These are phyloP conservation scores for Stomatorhinus ivindoensis DNA, from an alignment of 2,113 vertebrate species.

Conservation along the genomic window DNA sequence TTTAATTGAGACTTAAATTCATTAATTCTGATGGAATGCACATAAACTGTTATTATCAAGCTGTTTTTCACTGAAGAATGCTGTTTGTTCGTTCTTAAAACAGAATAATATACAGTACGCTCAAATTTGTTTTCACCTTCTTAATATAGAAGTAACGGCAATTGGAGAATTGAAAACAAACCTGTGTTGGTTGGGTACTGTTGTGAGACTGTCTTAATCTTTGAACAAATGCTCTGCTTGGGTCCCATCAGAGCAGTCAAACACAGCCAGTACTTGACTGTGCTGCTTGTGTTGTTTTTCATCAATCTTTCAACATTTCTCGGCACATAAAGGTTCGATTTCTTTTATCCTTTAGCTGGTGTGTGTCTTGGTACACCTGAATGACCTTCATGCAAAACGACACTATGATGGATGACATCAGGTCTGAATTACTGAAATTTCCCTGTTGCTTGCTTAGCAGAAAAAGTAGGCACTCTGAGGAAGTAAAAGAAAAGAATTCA, in stretches of 20 bases:
- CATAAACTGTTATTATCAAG: constrained; percentile 5
- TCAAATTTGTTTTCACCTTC: background rate
- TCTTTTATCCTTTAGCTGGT: constrained; percentile 6
- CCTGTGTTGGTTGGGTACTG: background rate
- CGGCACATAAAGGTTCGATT: background rate
- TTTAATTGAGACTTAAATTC: background rate
- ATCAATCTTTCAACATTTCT: constrained; percentile 7
- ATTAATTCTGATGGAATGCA: constrained; percentile 9
- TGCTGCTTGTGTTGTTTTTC: background rate
- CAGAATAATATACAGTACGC: background rate
- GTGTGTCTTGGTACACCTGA: background rate
- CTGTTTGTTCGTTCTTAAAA: background rate
- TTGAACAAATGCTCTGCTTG: background rate
- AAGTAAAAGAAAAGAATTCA: background rate
- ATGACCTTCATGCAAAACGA: background rate
- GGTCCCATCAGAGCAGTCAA: background rate
- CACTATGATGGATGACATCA: background rate
- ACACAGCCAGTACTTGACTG: background rate
- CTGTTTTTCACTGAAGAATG: background rate
- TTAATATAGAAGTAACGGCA: background rate
- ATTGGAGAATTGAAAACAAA: background rate
- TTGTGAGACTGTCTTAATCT: background rate
- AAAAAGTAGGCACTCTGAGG: background rate
- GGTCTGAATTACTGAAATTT: constrained; percentile 8
- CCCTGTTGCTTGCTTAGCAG: background rate